Conservation (phyloP, 2,113 vertebrate genomes). For the Pseudopodoces humilis region DNA sequence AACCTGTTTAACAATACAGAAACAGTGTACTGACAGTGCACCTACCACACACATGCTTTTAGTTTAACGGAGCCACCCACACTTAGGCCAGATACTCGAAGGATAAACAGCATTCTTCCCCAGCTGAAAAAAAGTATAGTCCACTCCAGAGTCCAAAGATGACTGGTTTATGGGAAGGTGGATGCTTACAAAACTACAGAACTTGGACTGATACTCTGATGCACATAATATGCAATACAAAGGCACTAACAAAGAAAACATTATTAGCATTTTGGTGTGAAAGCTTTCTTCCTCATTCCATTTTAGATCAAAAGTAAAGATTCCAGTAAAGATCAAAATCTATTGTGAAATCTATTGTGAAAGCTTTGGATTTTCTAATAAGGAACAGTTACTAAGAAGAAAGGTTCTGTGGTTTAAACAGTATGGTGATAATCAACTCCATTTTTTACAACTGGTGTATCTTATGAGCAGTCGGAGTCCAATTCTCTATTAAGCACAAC, state of each 20-base stretch:
- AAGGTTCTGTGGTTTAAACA: neutral
- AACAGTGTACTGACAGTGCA: neutral
- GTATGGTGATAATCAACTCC: neutral
- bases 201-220: neutral
- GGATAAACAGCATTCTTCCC: neutral
- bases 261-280: neutral
- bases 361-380: conserved; percentile 5
- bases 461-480: neutral
- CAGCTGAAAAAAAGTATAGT: neutral
- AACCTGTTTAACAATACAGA: neutral
- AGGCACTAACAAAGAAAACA: neutral
- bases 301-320: too few species aligned
- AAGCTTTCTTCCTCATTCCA: conserved; percentile 15
- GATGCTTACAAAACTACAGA: neutral
- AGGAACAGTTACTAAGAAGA: neutral
- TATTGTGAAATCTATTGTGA: neutral
- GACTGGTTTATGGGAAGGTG: neutral
- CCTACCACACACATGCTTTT: neutral
- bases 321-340: conserved; percentile 6
- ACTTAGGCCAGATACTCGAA: neutral
- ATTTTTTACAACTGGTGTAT: neutral
- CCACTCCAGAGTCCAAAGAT: neutral
- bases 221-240: neutral
- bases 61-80: neutral
- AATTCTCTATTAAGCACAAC: neutral